phyloP scores from a whole-genome alignment of 2,888 invertebrate genomes.

The Embidobia sp. region DNA sequence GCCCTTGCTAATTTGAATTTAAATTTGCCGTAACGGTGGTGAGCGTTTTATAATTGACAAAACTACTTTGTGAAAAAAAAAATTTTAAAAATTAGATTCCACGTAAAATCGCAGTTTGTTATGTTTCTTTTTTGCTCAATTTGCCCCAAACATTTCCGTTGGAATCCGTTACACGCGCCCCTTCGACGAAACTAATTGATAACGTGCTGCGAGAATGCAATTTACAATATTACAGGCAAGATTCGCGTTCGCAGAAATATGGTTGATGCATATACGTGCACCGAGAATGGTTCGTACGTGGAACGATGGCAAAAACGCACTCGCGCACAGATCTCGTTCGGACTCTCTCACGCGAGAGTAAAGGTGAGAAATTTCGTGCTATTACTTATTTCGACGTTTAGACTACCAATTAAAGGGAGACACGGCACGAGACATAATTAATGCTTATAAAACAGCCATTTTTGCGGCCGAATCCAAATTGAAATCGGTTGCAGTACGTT shows the following conservation, averaged over 20 bases:
- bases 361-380: constrained; percentile 70
- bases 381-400: constrained; percentile 63
- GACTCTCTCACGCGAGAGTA: constrained; percentile 58
- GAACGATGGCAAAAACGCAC: constrained; percentile 27
- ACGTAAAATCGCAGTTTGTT: too few relatives aligned
- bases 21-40: too few relatives aligned
- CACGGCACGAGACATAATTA: constrained; percentile 43
- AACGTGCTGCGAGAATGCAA: constrained; percentile 57
- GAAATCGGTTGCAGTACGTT: constrained; percentile 26
- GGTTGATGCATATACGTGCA: constrained; percentile 39
- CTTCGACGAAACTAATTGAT: constrained; percentile 55
- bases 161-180: constrained; percentile 41
- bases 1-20: too few relatives aligned
- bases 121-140: too few relatives aligned
- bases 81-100: too few relatives aligned
- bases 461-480: constrained; percentile 33
- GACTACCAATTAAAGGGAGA: constrained; percentile 73
- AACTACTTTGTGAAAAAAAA: too few relatives aligned
- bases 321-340: constrained; percentile 18
- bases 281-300: constrained; percentile 28
- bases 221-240: constrained; percentile 56
- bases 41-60: too few relatives aligned
- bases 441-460: constrained; percentile 30
- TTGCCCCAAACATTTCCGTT: constrained; percentile 11
- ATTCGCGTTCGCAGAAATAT: constrained; percentile 54